Base-by-base conservation (phyloP, 2,113 vertebrate species). In the Sebastes schlegelii region DNA sequence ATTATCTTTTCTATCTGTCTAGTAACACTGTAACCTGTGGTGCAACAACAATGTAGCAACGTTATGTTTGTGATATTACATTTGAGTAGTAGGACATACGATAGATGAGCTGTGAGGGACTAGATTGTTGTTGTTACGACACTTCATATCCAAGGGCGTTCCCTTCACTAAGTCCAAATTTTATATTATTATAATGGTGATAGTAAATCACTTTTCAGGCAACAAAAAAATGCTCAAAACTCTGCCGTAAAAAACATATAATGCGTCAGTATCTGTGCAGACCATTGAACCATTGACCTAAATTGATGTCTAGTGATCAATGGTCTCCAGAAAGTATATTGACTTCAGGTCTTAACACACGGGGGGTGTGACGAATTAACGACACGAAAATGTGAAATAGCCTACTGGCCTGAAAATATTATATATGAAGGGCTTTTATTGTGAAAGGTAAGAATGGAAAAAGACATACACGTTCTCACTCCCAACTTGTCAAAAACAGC, bases 11-110 rank as follows among this genome's bases (percentile, higher is more conserved):
- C 72, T 89, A 89, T 89, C 86, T 88, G 88, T 93, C 90, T 92
- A 90, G 90, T 88, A 87, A 94, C 94, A 93, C 94, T 94, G 94
- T 91, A 83, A 83, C 86, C 74, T 85, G 85, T 89, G 83, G 84
- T 79, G 80, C 86, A 90, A 93, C 80, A 78, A 86, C 82, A 83
- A 82, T 52, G 76, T 88, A 90, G 91, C 74, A 73, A 76, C 81
- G 85, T 86, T 26, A 76, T 84, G 57, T 78, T 70, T 84, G 86
- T 78, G 81, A 79, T 82, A 16, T 80, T 49, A 66, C 73, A 68
- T 86, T 74, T 82, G 19, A 84, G 63, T 72, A n/a, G 76, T 82
- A 61, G 79, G 8, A 61, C 65, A 67, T 57, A 75, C 26, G 9
- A 71, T 67, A 78, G 74, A 72, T 63, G 70, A 84, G 84, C 67